Base-by-base conservation (phyloP, 2,113 vertebrate genomes). In the Passer montanus region DNA sequence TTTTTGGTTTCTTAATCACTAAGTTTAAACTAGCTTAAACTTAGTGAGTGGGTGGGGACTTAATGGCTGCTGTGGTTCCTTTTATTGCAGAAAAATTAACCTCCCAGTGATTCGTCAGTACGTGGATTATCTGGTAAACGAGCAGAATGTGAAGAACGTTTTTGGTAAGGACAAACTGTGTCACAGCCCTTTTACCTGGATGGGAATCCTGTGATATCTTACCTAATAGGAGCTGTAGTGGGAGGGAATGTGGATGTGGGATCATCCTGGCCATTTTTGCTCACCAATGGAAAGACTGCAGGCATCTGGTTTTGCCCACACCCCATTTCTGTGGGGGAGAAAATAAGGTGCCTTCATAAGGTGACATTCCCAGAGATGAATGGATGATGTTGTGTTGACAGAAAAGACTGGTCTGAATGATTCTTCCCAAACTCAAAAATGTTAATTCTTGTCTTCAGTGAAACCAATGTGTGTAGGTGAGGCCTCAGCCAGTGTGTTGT, bases 1-100 rank as follows among this genome's bases (percentile, higher is more conserved):
- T 85, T 84, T 64, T 0, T 41, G 41, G 30, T 80, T 76, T 70
- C 35, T 84, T 67, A 37, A 62, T 70, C 10, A 68, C 49, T 28
- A 46, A 35, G 12, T 92, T 90, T 77, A 68, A 93, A 63, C 20
- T 46, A 64, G 13, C 17, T 41, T 41, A 13, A 41, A 41, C 39
- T 41, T 41, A 41, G 12, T 79, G 26, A 41, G 41, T 81, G 31
- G 3, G 26, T 76, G n/a, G 37, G 35, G 18, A 31, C 23, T 81
- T 89, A 59, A 47, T 0, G 13, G 33, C 43, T 89, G n/a, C 81
- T 91, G 52, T 1, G 41, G 24, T 79, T 88, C 59, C 26, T 85
- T 95, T 84, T 59, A 33, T 97, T 98, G 97, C 94, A 99, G 99
- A 95, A 98, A 99, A 95, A 94, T 99, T 95, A 98, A 99, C 96